A percentile compares a stretch with the other conserved stretches of the same genome.
Conservation (phyloP, 1,140 invertebrate species). For the Drosophila novamexicana region DNA sequence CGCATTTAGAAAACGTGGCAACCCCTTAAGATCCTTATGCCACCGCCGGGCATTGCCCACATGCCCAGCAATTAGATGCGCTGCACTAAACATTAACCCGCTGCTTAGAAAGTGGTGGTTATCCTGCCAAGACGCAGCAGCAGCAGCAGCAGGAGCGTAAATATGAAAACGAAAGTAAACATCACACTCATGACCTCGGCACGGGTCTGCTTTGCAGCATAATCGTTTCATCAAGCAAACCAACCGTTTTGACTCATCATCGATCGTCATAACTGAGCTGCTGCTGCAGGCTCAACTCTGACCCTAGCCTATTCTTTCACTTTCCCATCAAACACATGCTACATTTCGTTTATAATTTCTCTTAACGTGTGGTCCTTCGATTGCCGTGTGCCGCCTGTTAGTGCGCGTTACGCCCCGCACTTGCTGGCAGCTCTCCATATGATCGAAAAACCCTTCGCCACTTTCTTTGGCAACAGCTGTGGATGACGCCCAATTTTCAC, state of each 20-base stretch:
- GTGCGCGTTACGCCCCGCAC: constrained; percentile 48
- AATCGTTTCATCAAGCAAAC: constrained; percentile 28
- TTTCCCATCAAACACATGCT: constrained; percentile 71
- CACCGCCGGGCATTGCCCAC: constrained; percentile 38
- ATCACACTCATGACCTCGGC: constrained; percentile 11
- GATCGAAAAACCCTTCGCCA: constrained; percentile 27
- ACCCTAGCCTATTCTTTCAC: constrained; percentile 37
- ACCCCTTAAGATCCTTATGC: constrained; percentile 53
- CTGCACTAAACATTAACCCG: constrained; percentile 26
- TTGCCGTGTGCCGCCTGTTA: constrained; percentile 66
- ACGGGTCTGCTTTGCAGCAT: constrained; percentile 35
- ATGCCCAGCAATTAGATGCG: constrained; percentile 68
- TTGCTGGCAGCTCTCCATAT: constrained; percentile 1
- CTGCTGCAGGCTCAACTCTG: constrained; percentile 18
- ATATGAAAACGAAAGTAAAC: constrained; percentile 68
- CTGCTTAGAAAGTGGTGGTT: constrained; percentile 44
- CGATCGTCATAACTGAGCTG: constrained; percentile 38
- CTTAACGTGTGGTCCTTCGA: constrained; percentile 51
- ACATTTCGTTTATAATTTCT: constrained; percentile 21
- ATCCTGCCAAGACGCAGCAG: constrained; percentile 26
- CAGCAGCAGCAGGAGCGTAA: too few species aligned
- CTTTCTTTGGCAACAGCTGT: constrained; percentile 68
- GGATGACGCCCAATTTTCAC: constrained; percentile 41
- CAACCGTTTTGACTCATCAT: constrained; percentile 36
- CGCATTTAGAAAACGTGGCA: constrained; percentile 54